A percentile compares a stretch with the other conserved stretches of the same genome.
phyloP scores from a whole-genome alignment of 64 coral and sea anemone species.

The Pachyseris speciosa region DNA sequence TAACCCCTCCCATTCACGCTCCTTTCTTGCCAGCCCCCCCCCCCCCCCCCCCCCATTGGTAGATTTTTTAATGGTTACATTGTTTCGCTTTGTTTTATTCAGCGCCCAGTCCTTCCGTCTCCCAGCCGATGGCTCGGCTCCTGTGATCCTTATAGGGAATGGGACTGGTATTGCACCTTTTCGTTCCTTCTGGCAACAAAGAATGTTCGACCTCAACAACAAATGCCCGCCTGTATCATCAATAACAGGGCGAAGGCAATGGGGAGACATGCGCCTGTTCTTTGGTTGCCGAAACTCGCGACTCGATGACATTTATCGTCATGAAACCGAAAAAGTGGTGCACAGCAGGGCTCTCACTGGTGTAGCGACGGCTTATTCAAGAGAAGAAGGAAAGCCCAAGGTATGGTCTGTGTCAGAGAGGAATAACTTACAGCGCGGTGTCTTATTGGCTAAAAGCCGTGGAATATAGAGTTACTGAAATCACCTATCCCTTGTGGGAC shows the following conservation, averaged over 20 bases:
- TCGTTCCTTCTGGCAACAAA: slow-evolving; percentile 73
- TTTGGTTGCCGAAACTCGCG: slow-evolving; percentile 53
- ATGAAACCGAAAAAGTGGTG: slow-evolving; percentile 18
- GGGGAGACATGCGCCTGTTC: slow-evolving; percentile 59
- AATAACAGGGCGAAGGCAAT: neutral
- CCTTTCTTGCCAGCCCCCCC: too few relatives aligned
- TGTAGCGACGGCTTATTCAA: slow-evolving; percentile 43
- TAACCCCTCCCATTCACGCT: too few relatives aligned
- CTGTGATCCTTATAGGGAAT: slow-evolving; percentile 58
- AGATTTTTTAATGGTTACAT: neutral
- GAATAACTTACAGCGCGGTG: too few relatives aligned
- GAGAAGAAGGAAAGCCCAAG: slow-evolving; percentile 32
- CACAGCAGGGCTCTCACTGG: neutral
- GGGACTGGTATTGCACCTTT: slow-evolving; percentile 74
- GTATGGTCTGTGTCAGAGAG: neutral
- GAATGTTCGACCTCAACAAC: slow-evolving; percentile 37
- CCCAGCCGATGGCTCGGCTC: slow-evolving; percentile 46
- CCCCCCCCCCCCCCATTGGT: too few relatives aligned
- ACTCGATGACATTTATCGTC: slow-evolving; percentile 42
- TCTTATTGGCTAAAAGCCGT: too few relatives aligned
- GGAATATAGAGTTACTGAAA: too few relatives aligned
- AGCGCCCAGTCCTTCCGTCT: slow-evolving; percentile 63
- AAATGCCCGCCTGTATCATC: neutral
- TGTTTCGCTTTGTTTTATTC: neutral
- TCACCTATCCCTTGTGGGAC: too few relatives aligned